These are phyloP conservation scores for Zaprionus bogoriensis DNA, from an alignment of 2,888 invertebrate genomes.

Conservation along the genomic window DNA sequence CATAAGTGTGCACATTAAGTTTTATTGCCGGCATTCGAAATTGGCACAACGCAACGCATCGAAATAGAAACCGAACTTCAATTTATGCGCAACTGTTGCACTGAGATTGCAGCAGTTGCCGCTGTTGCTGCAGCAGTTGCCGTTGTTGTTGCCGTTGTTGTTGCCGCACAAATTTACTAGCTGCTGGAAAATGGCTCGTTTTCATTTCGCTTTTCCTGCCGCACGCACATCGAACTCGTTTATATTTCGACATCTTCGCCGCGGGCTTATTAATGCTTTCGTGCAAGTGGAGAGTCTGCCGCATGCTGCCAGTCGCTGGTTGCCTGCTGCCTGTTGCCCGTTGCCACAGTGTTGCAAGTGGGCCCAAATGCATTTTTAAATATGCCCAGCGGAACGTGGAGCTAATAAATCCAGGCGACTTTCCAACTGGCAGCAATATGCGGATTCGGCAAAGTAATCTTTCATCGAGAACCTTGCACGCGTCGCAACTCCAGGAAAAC, in stretches of 20 bases:
- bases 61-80: constrained; percentile 25
- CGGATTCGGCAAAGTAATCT: too few species aligned
- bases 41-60: constrained; percentile 27
- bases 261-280: constrained; percentile 58
- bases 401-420: not conserved
- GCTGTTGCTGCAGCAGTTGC: constrained; percentile 3
- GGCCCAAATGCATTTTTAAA: constrained; percentile 54
- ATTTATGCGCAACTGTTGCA: constrained; percentile 55
- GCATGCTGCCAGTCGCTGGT: too few species aligned
- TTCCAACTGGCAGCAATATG: too few species aligned
- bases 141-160: constrained; percentile 17
- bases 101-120: constrained; percentile 8
- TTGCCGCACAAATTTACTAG: constrained; percentile 57
- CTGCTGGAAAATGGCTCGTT: constrained; percentile 59
- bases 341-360: constrained; percentile 13
- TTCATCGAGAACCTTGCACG: too few species aligned
- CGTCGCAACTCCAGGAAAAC: too few species aligned
- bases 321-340: constrained; percentile 3
- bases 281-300: constrained; percentile 59
- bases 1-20: constrained; percentile 68
- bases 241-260: constrained; percentile 38
- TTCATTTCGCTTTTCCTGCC: constrained; percentile 42
- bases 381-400: constrained; percentile 42
- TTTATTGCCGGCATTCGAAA: constrained; percentile 65
- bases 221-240: constrained; percentile 19